Evolutionary conservation across 1,140 invertebrate species (phyloP), one percentile per base, ranked within the genome.

Genomic region (Limonius californicus): DNA sequence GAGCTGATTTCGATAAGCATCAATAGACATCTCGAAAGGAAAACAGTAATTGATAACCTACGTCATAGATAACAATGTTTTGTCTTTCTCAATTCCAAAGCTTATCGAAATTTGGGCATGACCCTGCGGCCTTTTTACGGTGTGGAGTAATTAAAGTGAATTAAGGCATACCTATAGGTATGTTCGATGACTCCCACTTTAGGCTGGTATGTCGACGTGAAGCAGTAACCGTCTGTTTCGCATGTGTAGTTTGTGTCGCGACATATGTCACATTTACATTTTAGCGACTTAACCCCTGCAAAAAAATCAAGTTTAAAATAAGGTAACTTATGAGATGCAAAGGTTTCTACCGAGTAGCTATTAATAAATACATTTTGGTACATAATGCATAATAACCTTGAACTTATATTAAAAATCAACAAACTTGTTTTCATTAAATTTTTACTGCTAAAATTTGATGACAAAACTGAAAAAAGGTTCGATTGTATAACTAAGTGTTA

Each of bases 181-280:
- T 87, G 83, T 60, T 82, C 83, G 62, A 85, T 79, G 62, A 78
- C 78, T 56, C 81, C 83, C 54, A 79, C 77, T 67, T 84, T 82
- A 54, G 85, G 81, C 64, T 87, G 75, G 61, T 84, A 85, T 58
- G 88, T 87, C 21, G 90, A 89, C 2, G 91, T 90, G 69, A 90
- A 94, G 77, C 91, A 95, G 70, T 87, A 89, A 15, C 92, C 92
- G 81, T 95, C 90, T 4, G 92, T 94, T 73, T 87, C 85, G 80
- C 92, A 95, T 23, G 90, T 91, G 71, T 87, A 78, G 77, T 95
- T 93, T n/a, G 79, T 82, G n/a, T 85, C 81, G 55, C 75, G 72
- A 74, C 90, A 92, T 71, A 88, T 84, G 72, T 91, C 89, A 79
- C 89, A 91, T 74, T 87, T 83, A 76, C 90, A 91, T 75, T 85